Base-by-base conservation (phyloP, 2,797 vertebrate species). In the Paguma larvata region DNA sequence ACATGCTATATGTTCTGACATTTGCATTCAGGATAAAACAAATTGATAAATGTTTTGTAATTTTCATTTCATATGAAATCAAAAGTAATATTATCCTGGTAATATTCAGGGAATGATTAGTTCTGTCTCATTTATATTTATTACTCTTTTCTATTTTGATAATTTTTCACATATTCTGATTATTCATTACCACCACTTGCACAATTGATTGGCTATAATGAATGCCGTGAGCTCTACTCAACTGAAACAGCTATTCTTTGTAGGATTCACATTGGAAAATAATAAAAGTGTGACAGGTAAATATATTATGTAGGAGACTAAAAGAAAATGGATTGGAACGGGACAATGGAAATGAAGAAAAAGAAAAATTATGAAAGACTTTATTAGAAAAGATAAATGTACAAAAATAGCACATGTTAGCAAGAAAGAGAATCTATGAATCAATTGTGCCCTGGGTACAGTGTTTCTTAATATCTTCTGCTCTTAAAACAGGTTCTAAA, bases 141-240 rank as follows among this genome's bases (percentile, higher is more conserved):
- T 96, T 97, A 95, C 21, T 93, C 48, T 65, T 93, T 91, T 80
- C 65, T 94, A 91, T 92, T 97, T 97, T 95, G 80, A 96, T 94
- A 82, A 90, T 82, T 97, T 97, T 93, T 91, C 94, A 93, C 32
- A 85, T 97, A 93, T 96, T 97, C 94, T 98, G 94, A 98, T 97
- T 98, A 94, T 87, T 97, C 95, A 97, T 97, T 89, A 87, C 38
- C 38, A 78, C 41, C 63, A 10, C 41, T 96, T 73, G 19, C 44
- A 93, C 62, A 85, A 87, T 78, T 97, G 95, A 98, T 97, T 98
- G 86, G 67, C 25, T 91, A 10, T 92, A 97, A 97, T 96, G 84
- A 97, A 73, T 46, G 80, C 25, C 25, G 48, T 44, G 77, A 79
- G 44, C 38, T 65, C 53, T 68, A 41, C 46, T 92, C 65, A 95